phyloP scores from a whole-genome alignment of 2,113 vertebrate species.

The Neodon shergylaensis region DNA sequence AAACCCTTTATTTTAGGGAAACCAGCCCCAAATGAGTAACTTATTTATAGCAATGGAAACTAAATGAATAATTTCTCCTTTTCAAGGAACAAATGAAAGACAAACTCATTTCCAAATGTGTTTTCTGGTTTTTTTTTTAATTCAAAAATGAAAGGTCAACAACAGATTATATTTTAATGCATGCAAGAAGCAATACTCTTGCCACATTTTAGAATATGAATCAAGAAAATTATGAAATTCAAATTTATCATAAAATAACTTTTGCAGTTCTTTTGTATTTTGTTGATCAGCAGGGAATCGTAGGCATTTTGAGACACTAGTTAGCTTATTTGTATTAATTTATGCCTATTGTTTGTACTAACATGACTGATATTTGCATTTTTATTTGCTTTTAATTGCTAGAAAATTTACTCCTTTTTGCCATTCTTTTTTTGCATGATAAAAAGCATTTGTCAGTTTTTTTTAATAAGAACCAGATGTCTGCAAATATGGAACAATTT shows the following conservation, averaged over 20 bases:
- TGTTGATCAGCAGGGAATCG: constrained; percentile 1
- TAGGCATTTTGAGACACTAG: constrained; percentile 18
- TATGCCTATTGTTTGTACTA: constrained; percentile 36
- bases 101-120: constrained; percentile 57
- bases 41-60: constrained; percentile 65
- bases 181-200: constrained; percentile 27
- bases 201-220: constrained; percentile 25
- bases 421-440: constrained; percentile 46
- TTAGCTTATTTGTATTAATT: constrained; percentile 58
- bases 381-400: constrained; percentile 62
- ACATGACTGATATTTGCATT: constrained; percentile 47
- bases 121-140: constrained; percentile 39
- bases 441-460: constrained; percentile 42
- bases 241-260: constrained; percentile 40
- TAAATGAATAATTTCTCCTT: constrained; percentile 74
- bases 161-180: constrained; percentile 32
- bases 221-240: constrained; percentile 13
- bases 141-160: constrained; percentile 61
- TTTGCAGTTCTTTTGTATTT: constrained; percentile 21
- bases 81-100: constrained; percentile 71
- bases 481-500: constrained; percentile 54
- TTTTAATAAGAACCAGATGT: constrained; percentile 50
- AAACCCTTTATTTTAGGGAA: constrained; percentile 63
- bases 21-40: constrained; percentile 66
- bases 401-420: constrained; percentile 26